Base-by-base conservation (phyloP, 1,140 invertebrate genomes). In the Psix sp. region DNA sequence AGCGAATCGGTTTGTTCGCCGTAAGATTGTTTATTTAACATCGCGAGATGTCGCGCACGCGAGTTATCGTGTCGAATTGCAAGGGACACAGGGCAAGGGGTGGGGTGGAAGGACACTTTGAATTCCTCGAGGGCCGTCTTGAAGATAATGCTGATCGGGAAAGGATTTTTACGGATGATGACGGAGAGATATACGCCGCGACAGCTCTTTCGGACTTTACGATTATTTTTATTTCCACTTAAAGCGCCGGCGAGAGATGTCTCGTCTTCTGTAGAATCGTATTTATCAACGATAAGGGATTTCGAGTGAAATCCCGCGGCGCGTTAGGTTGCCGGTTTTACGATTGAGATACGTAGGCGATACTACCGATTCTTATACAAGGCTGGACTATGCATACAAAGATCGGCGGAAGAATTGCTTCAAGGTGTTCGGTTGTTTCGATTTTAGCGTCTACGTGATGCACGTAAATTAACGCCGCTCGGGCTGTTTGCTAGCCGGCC, bases 11-110 rank as follows among this genome's bases (percentile, higher is more conserved):
- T n/a, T 26, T 46, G 45, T 72, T 74, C 15, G 20, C 29, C 54
- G 21, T 68, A 70, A 74, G n/a, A 74, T 54, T 39, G 35, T 56
- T 18, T 18, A 60, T 54, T 70, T 56, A 20, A 9, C 24, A 2
- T 18, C 18, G 17, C 17, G 42, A 35, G 51, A 71, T 42, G 38
- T 18, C 24, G 36, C 38, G 49, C 36, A 39, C 46, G 49, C 36
- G 54, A 56, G 60, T 70, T 72, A 80, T 80, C 77, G 76, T 80
- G 78, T 80, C 78, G 78, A 80, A 81, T 81, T 82, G 80, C 74
- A 60, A 29, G n/a, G 65, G 54, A 48, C 42, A 72, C 76, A 77
- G 5, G 13, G 13, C 10, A 35, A 35, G 5, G 3, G 10, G 5
- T 74, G 74, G 66, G 24, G 62, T 75, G 66, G 67, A 74, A 70